Percentiles rank a stretch among this genome's conserved stretches.
Evolutionary conservation across 1,140 invertebrate genomes (phyloP).

Genomic region (Drosophila serrata): DNA sequence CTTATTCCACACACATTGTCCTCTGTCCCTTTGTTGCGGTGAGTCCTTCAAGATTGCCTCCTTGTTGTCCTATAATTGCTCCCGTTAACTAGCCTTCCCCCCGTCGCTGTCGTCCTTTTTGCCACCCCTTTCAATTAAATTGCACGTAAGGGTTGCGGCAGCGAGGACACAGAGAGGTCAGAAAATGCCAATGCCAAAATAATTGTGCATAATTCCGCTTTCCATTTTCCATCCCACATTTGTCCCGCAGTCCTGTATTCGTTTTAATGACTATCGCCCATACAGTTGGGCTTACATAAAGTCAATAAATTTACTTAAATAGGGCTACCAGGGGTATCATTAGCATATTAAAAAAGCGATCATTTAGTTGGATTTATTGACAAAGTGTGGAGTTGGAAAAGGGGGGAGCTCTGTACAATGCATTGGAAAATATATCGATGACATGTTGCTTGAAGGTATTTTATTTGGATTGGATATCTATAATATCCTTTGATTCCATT

Average conservation of each 20-base stretch:
- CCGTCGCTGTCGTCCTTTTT: too few relatives aligned
- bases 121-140: constrained; percentile 47
- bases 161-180: constrained; percentile 3
- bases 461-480: too few relatives aligned
- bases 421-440: too few relatives aligned
- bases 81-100: constrained; percentile 11
- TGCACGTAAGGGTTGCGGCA: constrained; percentile 22
- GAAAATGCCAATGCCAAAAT: constrained; percentile 63
- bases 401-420: too few relatives aligned
- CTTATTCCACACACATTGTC: constrained; percentile 9
- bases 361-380: not conserved
- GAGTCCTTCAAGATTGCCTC: constrained; percentile 40
- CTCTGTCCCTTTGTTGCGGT: constrained; percentile 28
- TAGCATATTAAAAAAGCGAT: constrained; percentile 35
- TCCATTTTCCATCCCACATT: constrained; percentile 13
- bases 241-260: not conserved
- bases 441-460: too few relatives aligned
- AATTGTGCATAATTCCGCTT: constrained; percentile 61
- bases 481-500: not conserved
- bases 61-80: constrained; percentile 34
- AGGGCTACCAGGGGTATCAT: constrained; percentile 18
- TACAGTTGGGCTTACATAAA: not conserved
- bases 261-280: not conserved
- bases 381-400: too few relatives aligned
- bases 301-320: constrained; percentile 23